Percentiles rank a stretch among this genome's conserved stretches.
phyloP scores from a whole-genome alignment of 2,797 vertebrate species.

The Rachycentron canadum region DNA sequence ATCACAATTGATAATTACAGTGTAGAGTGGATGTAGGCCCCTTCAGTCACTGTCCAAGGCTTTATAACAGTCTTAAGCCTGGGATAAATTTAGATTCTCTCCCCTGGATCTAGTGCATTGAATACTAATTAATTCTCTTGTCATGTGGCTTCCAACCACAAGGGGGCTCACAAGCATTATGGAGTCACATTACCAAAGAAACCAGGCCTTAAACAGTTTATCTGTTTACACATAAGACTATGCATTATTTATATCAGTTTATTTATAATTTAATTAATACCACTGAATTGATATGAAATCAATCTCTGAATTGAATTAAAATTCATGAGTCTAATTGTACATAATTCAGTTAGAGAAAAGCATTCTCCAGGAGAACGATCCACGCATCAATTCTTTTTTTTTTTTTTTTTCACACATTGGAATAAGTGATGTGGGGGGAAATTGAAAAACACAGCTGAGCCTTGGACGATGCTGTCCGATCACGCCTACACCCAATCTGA shows the following conservation, averaged over 20 bases:
- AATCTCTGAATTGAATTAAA: background rate
- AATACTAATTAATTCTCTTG: constrained; percentile 30
- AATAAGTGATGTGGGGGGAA: background rate
- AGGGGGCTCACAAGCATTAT: constrained; percentile 42
- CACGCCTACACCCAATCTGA: constrained; percentile 53
- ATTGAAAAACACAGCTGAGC: constrained; percentile 1
- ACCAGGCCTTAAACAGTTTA: background rate
- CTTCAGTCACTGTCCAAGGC: constrained; percentile 43
- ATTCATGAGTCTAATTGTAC: background rate
- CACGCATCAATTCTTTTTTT: background rate
- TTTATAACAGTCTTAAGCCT: constrained; percentile 18
- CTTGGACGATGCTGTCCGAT: constrained; percentile 45
- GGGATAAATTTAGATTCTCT: constrained; percentile 39
- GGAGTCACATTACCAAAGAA: background rate
- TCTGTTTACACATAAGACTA: background rate
- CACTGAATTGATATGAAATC: background rate
- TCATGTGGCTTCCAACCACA: constrained; percentile 18
- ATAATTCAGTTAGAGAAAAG: background rate
- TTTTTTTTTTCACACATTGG: background rate
- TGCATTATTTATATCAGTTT: background rate
- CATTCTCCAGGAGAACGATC: background rate
- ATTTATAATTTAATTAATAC: background rate
- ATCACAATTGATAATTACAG: constrained; percentile 49
- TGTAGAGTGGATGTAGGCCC: constrained; percentile 51
- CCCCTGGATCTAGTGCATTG: constrained; percentile 10